Conservation (phyloP, 2,888 invertebrate species). For the Zygogramma bicolorata region DNA sequence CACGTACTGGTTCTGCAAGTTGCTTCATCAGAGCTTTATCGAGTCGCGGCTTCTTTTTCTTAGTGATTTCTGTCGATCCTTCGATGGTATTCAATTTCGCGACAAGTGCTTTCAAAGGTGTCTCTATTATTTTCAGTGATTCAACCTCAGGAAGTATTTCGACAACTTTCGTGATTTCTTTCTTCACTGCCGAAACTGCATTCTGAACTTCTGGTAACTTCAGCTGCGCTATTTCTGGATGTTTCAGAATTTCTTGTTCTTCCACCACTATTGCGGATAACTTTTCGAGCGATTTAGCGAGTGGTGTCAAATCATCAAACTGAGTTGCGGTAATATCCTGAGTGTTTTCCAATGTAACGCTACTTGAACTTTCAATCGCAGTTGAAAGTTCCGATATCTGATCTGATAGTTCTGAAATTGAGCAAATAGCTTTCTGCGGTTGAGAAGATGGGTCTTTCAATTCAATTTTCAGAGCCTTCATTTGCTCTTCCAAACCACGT, state of each 20-base stretch:
- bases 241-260: slow-evolving; percentile 17
- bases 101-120: slow-evolving; percentile 25
- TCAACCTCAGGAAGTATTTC: not conserved
- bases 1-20: slow-evolving; percentile 15
- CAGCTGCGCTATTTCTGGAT: slow-evolving; percentile 20
- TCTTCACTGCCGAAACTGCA: slow-evolving; percentile 6
- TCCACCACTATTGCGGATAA: slow-evolving; percentile 32
- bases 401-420: slow-evolving; percentile 8
- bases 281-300: slow-evolving; percentile 37
- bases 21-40: slow-evolving; percentile 20
- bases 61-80: not conserved
- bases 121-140: slow-evolving; percentile 12
- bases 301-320: not conserved
- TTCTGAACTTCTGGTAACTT: slow-evolving; percentile 38
- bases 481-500: not conserved
- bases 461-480: not conserved
- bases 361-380: not conserved
- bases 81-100: slow-evolving; percentile 12
- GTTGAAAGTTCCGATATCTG: not conserved
- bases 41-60: not conserved
- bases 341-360: no score
- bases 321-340: not conserved
- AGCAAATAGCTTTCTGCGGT: slow-evolving; percentile 14
- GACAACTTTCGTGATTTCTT: slow-evolving; percentile 1
- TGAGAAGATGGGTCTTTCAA: not conserved